Base-by-base conservation (phyloP, 1,140 invertebrate species). In the Zaprionus ornatus region DNA sequence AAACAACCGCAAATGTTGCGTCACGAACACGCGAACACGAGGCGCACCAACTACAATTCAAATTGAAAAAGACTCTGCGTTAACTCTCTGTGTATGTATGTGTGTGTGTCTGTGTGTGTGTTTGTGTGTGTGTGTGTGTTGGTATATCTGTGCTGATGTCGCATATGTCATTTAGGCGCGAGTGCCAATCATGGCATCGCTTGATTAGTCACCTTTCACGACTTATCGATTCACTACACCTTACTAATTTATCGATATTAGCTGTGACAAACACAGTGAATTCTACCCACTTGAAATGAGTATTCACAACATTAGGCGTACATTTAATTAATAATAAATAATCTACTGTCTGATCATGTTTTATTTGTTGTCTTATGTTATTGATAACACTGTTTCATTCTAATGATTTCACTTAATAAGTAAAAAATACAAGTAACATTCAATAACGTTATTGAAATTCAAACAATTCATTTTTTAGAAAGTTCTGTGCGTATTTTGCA, bases 1-100 rank as follows among this genome's bases (percentile, higher is more conserved):
- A 86, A 86, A 86, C 82, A 86, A 82, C 83, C 82, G 72, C 83
- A 86, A 86, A 86, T 82, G 79, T 86, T 87, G 82, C 83, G 83
- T 86, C 83, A 86, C 79, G 79, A 82, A 82, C 83, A 86, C 83
- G 82, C 82, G 79, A 86, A 45, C 37, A n/a, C 15, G 45, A 50
- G n/a, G 4, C 67, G 74, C 64, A 66, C 37, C 42, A 48, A 48
- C 45, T 55, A 23, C 10, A 29, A 55, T 55, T 29, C 52, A 48
- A 23, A 64, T 27, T 23, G 23, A 15, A 27, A 23, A 50, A 50
- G 19, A 45, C n/a, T 17, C 40, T 40, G n/a, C 40, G n/a, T n/a
- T 17, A 15, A 42, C 5, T 7, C 40, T 42, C 40, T 45, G 40
- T 2, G n/a, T 45, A n/a, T 45, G n/a, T 45, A n/a, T 17, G 15